Conservation (phyloP, 2,888 invertebrate species). For the Blomia tropicalis region DNA sequence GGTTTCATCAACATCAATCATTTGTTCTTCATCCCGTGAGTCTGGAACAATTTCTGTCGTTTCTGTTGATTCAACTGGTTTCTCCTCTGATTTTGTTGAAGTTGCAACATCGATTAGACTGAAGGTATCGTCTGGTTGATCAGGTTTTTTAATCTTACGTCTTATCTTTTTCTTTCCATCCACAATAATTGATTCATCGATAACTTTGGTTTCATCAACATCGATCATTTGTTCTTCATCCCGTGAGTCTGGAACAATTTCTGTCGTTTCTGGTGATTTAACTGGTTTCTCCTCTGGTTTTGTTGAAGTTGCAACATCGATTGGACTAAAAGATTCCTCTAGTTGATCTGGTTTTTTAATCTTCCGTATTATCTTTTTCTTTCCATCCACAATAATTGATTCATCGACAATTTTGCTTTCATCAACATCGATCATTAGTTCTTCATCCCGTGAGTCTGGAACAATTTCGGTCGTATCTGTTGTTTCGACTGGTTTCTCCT, state of each 20-base stretch:
- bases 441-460: background rate
- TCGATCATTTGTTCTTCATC: background rate
- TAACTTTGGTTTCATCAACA: background rate
- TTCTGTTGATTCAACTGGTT: background rate
- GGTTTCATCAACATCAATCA: background rate
- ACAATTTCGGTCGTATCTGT: background rate
- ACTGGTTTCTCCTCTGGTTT: background rate
- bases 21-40: background rate
- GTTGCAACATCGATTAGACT: background rate
- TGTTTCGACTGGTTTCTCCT: background rate
- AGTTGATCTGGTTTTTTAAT: background rate
- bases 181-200: background rate
- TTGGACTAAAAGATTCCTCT: background rate
- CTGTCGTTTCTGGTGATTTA: background rate
- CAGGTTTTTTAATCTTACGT: constrained; percentile 10
- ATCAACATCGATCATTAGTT: background rate
- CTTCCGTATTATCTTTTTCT: background rate
- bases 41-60: background rate
- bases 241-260: background rate
- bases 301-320: background rate
- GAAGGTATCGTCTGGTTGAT: background rate
- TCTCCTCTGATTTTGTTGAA: background rate
- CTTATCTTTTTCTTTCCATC: constrained; percentile 6
- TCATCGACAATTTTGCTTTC: background rate
- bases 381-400: background rate